These are phyloP conservation scores for Amphiprion clarkii DNA, from an alignment of 2,797 vertebrate species.

Conservation along the genomic window DNA sequence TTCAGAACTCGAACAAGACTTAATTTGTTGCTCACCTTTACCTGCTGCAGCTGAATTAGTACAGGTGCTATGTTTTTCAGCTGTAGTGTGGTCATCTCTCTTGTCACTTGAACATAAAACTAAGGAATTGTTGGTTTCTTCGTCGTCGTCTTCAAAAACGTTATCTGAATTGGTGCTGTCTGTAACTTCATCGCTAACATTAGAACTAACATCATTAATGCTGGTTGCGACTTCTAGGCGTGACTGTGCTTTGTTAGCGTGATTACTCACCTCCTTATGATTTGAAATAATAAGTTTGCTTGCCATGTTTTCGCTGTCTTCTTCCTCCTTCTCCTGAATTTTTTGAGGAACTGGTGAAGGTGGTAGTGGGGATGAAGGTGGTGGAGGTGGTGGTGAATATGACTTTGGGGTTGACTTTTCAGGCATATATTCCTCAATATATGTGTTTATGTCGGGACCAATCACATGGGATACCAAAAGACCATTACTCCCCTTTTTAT, in stretches of 20 bases:
- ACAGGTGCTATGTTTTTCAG: conserved; percentile 7
- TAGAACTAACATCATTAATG: conserved; percentile 31
- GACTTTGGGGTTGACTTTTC: conserved; percentile 46
- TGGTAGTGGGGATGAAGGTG: conserved; percentile 69
- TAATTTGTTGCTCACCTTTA: conserved; percentile 33
- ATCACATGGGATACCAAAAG: conserved; percentile 24
- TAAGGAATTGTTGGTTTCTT: conserved; percentile 43
- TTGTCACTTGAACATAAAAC: conserved; percentile 37
- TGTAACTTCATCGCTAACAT: conserved; percentile 66
- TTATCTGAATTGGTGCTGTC: conserved; percentile 78
- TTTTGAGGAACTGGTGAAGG: conserved; percentile 36
- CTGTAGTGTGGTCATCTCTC: conserved; percentile 23
- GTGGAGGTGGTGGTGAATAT: conserved; percentile 69
- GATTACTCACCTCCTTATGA: neutral
- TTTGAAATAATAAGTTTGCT: conserved; percentile 18
- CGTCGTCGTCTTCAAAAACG: conserved; percentile 75
- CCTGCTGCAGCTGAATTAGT: conserved; percentile 4
- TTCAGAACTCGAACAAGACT: conserved; percentile 29
- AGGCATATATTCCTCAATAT: conserved; percentile 24
- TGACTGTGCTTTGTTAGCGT: conserved; percentile 17
- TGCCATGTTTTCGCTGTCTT: conserved; percentile 1
- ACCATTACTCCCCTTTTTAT: conserved; percentile 32
- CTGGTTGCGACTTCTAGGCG: conserved; percentile 25
- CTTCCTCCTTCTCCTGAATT: conserved; percentile 28
- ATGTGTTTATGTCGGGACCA: conserved; percentile 32